Conservation (phyloP, 2,113 vertebrate species). For the Gymnorhina tibicen region DNA sequence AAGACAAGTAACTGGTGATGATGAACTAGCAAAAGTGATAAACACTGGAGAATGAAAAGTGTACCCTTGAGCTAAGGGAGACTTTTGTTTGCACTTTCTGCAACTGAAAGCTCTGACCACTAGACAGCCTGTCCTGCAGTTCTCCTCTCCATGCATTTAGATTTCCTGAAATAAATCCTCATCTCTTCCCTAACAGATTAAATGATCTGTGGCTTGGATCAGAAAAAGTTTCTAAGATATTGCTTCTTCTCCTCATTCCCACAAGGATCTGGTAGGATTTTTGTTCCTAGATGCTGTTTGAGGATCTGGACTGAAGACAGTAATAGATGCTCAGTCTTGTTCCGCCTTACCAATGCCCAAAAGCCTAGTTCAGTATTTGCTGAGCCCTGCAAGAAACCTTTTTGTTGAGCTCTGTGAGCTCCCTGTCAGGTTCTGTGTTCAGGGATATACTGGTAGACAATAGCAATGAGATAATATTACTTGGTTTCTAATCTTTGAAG, state of each 20-base stretch:
- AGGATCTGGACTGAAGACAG: neutral
- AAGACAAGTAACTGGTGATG: neutral
- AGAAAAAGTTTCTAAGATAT: neutral
- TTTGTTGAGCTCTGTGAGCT: neutral
- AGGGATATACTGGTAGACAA: neutral
- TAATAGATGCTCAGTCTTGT: neutral
- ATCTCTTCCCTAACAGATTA: neutral
- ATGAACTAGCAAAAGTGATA: neutral
- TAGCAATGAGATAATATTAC: neutral
- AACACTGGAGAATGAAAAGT: neutral
- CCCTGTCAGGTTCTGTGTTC: neutral
- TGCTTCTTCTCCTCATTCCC: neutral
- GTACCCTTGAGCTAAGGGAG: neutral
- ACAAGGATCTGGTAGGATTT: neutral
- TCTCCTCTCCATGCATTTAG: neutral
- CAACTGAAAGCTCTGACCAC: neutral
- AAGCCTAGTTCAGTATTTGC: neutral
- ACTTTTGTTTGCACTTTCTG: fast-evolving
- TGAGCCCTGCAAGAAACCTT: neutral
- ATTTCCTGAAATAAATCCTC: neutral
- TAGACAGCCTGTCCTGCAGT: neutral
- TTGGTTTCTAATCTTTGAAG: neutral
- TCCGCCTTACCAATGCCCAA: neutral
- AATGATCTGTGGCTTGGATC: neutral
- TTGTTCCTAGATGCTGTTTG: neutral